Conservation (phyloP, 2,888 invertebrate genomes). For the Cryptocephalus primarius region DNA sequence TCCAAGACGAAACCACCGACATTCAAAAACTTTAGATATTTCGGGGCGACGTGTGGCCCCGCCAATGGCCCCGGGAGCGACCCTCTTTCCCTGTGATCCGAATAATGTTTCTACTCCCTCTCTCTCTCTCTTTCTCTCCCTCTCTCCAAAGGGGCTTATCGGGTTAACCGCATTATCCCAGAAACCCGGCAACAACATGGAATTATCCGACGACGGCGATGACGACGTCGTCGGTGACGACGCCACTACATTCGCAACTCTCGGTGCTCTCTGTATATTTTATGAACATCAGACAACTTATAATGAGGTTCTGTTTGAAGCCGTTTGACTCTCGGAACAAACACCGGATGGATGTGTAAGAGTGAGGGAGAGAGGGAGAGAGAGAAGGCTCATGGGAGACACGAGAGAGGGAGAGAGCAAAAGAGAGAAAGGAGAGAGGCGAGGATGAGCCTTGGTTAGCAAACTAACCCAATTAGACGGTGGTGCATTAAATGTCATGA, state of each 20-base stretch:
- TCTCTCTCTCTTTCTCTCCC: slow-evolving; percentile 5
- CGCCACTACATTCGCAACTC: slow-evolving; percentile 15
- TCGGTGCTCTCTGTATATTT: slow-evolving; percentile 30
- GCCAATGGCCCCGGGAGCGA: no score
- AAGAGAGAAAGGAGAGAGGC: slow-evolving; percentile 9
- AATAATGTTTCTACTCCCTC: slow-evolving; percentile 12
- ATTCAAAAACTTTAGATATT: no score
- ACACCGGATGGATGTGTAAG: slow-evolving; percentile 9
- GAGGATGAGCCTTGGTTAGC: slow-evolving; percentile 23
- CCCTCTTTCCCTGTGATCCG: slow-evolving; percentile 5
- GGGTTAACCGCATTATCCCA: slow-evolving; percentile 35
- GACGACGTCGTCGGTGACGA: slow-evolving; percentile 6
- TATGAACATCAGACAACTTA: slow-evolving; percentile 40
- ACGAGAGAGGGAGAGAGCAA: neutral
- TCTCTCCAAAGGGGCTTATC: slow-evolving; percentile 19
- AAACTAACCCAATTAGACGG: slow-evolving; percentile 32
- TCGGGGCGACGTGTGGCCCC: no score
- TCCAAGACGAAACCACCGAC: no score
- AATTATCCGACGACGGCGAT: slow-evolving; percentile 19
- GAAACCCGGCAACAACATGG: slow-evolving; percentile 26
- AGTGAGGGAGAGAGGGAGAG: neutral
- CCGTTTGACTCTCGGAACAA: slow-evolving; percentile 28
- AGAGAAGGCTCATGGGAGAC: slow-evolving; percentile 2
- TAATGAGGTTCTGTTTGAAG: slow-evolving; percentile 41
- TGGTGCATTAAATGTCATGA: slow-evolving; percentile 38